Evolutionary conservation across 1,140 invertebrate species (phyloP).

Genomic region (Pseudomyrmex gracilis): DNA sequence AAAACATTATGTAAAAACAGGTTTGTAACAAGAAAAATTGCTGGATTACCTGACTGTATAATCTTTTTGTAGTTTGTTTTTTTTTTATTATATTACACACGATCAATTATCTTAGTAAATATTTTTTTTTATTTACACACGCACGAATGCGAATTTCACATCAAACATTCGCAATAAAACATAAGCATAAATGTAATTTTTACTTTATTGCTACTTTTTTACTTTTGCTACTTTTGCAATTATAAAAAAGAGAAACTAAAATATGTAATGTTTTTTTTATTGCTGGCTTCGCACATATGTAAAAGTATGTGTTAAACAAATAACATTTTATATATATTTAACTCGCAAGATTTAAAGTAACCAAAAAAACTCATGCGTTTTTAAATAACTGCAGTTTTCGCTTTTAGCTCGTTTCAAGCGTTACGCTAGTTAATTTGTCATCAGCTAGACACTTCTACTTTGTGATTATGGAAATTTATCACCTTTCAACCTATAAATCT

Average conservation of each 20-base stretch:
- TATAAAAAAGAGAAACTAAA: too few species aligned
- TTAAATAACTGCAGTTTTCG: not conserved
- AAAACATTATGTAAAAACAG: constrained; percentile 3
- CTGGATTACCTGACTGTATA: not conserved
- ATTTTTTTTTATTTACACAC: too few species aligned
- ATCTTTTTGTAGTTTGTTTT: not conserved
- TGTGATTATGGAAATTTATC: constrained; percentile 1
- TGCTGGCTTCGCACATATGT: not conserved
- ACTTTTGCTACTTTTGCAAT: not conserved
- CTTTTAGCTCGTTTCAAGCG: not conserved
- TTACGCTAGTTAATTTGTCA: constrained; percentile 27
- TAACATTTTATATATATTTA: not conserved
- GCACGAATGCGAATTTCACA: not conserved
- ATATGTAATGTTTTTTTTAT: too few species aligned
- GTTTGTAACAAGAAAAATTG: not conserved
- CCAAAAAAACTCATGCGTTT: not conserved
- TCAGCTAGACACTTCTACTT: not conserved
- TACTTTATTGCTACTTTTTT: too few species aligned
- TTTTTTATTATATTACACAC: too few species aligned
- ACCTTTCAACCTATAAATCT: not conserved
- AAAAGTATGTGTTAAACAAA: constrained; percentile 19
- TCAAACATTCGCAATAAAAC: not conserved
- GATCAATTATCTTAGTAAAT: not conserved
- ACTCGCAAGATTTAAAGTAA: not conserved
- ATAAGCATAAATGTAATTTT: not conserved